A percentile compares a stretch with the other conserved stretches of the same genome.
These are phyloP conservation scores for Dryocosmus kuriphilus DNA, from an alignment of 2,888 invertebrate genomes.

Conservation along the genomic window DNA sequence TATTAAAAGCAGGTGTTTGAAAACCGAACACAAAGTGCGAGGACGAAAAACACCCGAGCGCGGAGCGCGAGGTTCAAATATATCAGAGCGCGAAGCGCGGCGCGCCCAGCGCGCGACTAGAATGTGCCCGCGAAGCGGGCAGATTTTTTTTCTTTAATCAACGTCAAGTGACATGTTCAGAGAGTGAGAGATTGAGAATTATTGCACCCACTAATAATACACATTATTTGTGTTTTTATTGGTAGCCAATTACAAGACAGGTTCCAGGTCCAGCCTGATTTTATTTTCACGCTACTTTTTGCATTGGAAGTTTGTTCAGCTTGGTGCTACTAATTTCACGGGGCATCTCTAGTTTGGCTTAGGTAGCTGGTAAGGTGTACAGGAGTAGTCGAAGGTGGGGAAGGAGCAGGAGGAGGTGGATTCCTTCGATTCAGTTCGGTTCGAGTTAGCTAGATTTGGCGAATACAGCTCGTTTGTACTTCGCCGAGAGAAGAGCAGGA, in stretches of 20 bases:
- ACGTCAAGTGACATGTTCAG: too few species aligned
- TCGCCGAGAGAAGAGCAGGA: constrained; percentile 53
- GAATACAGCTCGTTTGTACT: constrained; percentile 74
- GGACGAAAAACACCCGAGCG: too few species aligned
- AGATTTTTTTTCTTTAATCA: too few species aligned
- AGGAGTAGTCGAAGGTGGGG: constrained; percentile 19
- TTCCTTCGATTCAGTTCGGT: constrained; percentile 72
- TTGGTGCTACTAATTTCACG: constrained; percentile 35
- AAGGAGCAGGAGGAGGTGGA: constrained; percentile 49
- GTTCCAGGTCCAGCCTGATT: neutral
- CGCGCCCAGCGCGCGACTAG: too few species aligned
- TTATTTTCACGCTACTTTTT: neutral
- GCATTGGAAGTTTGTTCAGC: constrained; percentile 4
- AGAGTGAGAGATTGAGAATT: neutral
- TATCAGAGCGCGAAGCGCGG: too few species aligned
- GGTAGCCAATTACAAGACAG: neutral
- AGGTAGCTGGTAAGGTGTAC: constrained; percentile 34
- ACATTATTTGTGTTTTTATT: neutral
- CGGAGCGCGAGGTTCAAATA: too few species aligned
- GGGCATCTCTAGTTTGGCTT: constrained; percentile 18
- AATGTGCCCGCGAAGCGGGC: too few species aligned
- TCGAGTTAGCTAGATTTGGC: constrained; percentile 74
- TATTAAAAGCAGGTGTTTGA: too few species aligned
- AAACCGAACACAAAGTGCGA: too few species aligned
- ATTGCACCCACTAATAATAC: neutral